Percentiles rank a stretch among this genome's conserved stretches.
Evolutionary conservation across 2,113 vertebrate genomes (phyloP).

Genomic region (Pitta sordida): DNA sequence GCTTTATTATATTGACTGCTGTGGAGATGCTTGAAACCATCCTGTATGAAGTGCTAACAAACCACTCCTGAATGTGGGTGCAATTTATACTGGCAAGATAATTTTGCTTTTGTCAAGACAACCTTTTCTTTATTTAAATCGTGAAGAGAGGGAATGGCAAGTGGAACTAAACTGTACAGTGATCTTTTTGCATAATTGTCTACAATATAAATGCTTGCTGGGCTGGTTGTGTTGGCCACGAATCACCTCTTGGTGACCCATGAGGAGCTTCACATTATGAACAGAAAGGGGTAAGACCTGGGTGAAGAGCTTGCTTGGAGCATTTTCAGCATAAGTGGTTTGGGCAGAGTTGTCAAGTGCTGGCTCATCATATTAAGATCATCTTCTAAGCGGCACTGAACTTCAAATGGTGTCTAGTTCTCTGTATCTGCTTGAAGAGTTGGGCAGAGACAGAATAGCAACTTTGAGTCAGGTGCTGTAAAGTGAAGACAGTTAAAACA

Average conservation of each 20-base stretch:
- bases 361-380: not conserved
- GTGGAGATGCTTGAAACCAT: not conserved
- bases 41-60: not conserved
- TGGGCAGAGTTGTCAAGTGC: not conserved
- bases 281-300: not conserved
- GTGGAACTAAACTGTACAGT: not conserved
- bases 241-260: conserved; percentile 30
- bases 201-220: not conserved
- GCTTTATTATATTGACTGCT: not conserved
- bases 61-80: not conserved
- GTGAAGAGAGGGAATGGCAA: not conserved
- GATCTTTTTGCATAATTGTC: conserved; percentile 40
- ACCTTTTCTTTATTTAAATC: conserved; percentile 14
- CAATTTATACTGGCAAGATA: not conserved
- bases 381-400: not conserved
- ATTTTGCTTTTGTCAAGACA: conserved; percentile 9
- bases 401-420: not conserved
- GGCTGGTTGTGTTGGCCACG: conserved; percentile 22
- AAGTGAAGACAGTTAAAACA: not conserved
- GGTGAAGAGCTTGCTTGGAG: conserved; percentile 6
- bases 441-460: not conserved
- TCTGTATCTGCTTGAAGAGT: not conserved
- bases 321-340: not conserved
- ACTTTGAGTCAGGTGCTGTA: not conserved
- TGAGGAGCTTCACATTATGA: not conserved